Evolutionary conservation across 2,113 vertebrate species (phyloP).

Genomic region (Peromyscus polionotus): DNA sequence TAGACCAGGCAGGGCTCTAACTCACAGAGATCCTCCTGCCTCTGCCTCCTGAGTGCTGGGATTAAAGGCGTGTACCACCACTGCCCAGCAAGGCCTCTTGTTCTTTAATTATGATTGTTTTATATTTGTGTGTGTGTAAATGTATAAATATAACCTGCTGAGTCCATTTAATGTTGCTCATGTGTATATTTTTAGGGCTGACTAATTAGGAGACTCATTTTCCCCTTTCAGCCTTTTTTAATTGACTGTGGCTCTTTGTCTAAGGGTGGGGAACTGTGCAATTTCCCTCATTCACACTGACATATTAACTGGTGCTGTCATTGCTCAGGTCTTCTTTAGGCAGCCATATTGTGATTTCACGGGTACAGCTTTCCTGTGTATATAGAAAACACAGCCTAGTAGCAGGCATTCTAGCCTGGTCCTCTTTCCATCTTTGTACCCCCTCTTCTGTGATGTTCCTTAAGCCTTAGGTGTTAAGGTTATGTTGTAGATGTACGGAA

Average conservation of each 20-base stretch:
- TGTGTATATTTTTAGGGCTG: neutral
- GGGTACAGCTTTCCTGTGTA: neutral
- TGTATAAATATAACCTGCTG: neutral
- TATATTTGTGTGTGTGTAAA: neutral
- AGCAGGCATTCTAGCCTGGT: no score
- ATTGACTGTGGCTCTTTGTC: neutral
- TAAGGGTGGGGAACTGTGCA: neutral
- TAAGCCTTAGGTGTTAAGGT: neutral
- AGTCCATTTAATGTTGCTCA: neutral
- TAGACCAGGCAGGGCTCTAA: neutral
- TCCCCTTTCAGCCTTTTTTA: neutral
- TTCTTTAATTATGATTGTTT: neutral
- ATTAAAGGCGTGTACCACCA: neutral
- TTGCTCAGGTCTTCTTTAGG: neutral
- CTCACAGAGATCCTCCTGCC: neutral
- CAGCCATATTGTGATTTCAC: neutral
- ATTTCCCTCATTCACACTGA: neutral
- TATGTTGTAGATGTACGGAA: neutral
- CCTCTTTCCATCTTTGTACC: neutral
- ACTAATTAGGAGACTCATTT: neutral
- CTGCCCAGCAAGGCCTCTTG: neutral
- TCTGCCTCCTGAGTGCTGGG: neutral
- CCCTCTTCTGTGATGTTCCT: neutral
- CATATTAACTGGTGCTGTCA: neutral
- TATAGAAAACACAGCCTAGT: neutral